Conservation (phyloP, 1,140 invertebrate genomes). For the Drosophila ironensis region DNA sequence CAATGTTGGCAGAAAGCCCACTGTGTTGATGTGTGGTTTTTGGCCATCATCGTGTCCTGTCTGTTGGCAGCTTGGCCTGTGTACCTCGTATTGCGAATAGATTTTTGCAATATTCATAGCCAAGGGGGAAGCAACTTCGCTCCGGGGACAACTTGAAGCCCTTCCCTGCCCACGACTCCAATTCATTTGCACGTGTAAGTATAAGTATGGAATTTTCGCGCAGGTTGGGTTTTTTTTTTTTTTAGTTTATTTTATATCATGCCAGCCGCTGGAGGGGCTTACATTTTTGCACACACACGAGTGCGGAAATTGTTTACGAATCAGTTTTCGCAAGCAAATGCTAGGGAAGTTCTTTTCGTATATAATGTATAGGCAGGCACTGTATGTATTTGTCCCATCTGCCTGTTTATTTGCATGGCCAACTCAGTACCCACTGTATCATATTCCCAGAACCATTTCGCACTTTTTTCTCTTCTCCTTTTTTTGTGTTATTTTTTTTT, state of each 20-base stretch:
- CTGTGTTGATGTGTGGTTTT: neutral
- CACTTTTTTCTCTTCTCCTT: conserved; percentile 5
- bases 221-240: neutral
- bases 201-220: conserved; percentile 4
- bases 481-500: conserved; percentile 3
- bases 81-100: conserved; percentile 13
- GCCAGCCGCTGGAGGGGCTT: no score
- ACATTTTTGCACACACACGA: conserved; percentile 17
- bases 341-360: conserved; percentile 9
- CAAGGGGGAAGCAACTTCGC: conserved; percentile 4
- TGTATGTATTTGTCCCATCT: neutral
- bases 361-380: neutral
- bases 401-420: conserved; percentile 12
- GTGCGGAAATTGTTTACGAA: conserved; percentile 27
- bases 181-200: neutral
- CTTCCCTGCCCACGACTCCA: neutral
- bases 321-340: conserved; percentile 25
- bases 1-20: no score
- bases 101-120: conserved; percentile 30
- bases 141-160: conserved; percentile 1
- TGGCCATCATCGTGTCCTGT: neutral
- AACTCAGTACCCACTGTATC: conserved; percentile 15
- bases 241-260: neutral
- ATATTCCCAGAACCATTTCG: conserved; percentile 38
- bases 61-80: neutral